Conservation (phyloP, 2,113 vertebrate species). For the Rhinoderma darwinii region DNA sequence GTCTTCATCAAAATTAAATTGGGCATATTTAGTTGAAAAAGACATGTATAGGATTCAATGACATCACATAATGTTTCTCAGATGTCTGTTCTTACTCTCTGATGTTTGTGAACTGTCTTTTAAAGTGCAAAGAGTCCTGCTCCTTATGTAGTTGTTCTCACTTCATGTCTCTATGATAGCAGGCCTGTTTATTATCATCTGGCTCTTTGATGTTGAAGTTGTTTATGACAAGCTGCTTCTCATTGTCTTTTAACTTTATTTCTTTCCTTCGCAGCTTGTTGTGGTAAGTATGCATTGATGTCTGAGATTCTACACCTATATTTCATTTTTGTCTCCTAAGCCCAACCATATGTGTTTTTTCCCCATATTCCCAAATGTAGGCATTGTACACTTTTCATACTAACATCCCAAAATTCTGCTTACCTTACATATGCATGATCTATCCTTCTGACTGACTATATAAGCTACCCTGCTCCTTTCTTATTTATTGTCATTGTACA, state of each 20-base stretch:
- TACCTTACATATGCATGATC: background rate
- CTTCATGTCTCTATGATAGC: background rate
- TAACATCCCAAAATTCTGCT: background rate
- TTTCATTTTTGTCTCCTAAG: background rate
- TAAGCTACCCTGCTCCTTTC: background rate
- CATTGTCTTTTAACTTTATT: background rate
- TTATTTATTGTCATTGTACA: background rate
- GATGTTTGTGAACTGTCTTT: constrained; percentile 12
- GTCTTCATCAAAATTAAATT: background rate
- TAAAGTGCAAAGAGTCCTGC: background rate
- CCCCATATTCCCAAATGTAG: background rate
- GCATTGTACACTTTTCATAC: background rate
- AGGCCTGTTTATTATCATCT: constrained; percentile 9
- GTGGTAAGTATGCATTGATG: constrained; percentile 42
- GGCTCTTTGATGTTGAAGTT: constrained; percentile 23
- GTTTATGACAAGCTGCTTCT: background rate
- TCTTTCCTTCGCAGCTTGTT: constrained; percentile 49
- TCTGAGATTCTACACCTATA: too few relatives aligned
- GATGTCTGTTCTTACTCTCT: background rate
- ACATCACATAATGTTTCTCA: background rate
- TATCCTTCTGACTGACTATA: background rate
- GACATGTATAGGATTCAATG: background rate
- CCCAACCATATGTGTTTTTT: background rate
- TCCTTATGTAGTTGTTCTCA: constrained; percentile 1
- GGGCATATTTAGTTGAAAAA: constrained; percentile 10